A percentile compares a stretch with the other conserved stretches of the same genome.
These are phyloP conservation scores for Paradisaea rubra DNA, from an alignment of 2,113 vertebrate species.

Conservation along the genomic window DNA sequence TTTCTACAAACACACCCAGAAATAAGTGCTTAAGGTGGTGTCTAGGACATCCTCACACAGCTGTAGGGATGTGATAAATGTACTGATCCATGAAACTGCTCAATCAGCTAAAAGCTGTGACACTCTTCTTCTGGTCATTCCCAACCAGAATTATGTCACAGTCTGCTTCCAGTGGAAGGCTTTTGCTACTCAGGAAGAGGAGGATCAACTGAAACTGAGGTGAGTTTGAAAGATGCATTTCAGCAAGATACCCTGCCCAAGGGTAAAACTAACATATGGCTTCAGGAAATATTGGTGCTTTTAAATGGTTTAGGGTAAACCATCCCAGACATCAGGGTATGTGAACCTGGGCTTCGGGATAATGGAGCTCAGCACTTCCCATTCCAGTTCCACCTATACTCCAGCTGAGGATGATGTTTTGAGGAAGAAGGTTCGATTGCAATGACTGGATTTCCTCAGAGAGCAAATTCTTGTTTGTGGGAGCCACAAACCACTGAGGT, in stretches of 20 bases:
- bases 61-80: neutral
- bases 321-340: neutral
- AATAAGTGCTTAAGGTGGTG: neutral
- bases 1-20: neutral
- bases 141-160: neutral
- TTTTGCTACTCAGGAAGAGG: slow-evolving; percentile 71
- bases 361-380: neutral
- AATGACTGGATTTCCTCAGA: neutral
- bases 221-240: slow-evolving; percentile 16
- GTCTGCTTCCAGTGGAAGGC: slow-evolving; percentile 61
- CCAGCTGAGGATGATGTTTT: neutral
- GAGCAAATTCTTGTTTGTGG: neutral
- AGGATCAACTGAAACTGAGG: slow-evolving; percentile 71
- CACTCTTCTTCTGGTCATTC: neutral
- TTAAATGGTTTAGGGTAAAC: neutral
- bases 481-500: neutral
- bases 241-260: neutral
- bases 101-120: neutral
- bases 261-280: fast-evolving
- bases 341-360: neutral
- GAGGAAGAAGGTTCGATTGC: neutral
- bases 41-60: neutral
- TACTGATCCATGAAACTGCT: neutral
- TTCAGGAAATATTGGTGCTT: neutral
- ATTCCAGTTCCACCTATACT: neutral